These are phyloP conservation scores for Adrianichthys oophorus DNA, from an alignment of 2,797 vertebrate species.

Conservation along the genomic window DNA sequence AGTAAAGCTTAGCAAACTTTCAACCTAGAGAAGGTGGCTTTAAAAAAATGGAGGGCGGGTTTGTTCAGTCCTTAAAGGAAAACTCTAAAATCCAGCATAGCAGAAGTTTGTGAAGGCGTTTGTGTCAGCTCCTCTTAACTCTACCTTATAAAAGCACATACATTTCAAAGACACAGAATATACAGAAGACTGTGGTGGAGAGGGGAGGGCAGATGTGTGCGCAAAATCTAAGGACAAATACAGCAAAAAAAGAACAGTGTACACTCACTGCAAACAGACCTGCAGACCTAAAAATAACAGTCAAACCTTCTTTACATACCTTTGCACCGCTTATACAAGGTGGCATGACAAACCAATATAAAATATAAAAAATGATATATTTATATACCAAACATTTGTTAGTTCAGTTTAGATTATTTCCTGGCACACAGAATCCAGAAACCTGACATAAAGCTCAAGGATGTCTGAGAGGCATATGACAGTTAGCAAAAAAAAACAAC, in stretches of 20 bases:
- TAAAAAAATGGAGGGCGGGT: conserved; percentile 8
- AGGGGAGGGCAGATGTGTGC: neutral
- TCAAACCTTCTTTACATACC: neutral
- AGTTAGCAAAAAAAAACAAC: conserved; percentile 22
- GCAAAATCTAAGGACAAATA: neutral
- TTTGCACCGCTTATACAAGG: conserved; percentile 19
- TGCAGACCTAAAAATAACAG: too few relatives aligned
- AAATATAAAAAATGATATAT: conserved; percentile 19
- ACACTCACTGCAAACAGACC: too few relatives aligned
- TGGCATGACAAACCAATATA: conserved; percentile 22
- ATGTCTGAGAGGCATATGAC: conserved; percentile 35
- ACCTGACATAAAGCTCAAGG: conserved; percentile 43
- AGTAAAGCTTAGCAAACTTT: conserved; percentile 7
- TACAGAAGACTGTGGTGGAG: conserved; percentile 3
- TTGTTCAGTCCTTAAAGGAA: conserved; percentile 15
- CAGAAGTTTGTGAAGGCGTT: neutral
- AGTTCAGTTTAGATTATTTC: conserved; percentile 62
- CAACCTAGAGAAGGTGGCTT: conserved; percentile 29
- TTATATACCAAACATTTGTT: conserved; percentile 40
- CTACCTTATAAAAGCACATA: conserved; percentile 8
- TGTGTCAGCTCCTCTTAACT: conserved; percentile 1
- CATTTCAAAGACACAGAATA: neutral
- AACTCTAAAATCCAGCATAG: conserved; percentile 15
- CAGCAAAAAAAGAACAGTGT: neutral
- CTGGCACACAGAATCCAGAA: conserved; percentile 42